These are phyloP conservation scores for Lichenostomus cassidix DNA, from an alignment of 2,113 vertebrate species.

Conservation along the genomic window DNA sequence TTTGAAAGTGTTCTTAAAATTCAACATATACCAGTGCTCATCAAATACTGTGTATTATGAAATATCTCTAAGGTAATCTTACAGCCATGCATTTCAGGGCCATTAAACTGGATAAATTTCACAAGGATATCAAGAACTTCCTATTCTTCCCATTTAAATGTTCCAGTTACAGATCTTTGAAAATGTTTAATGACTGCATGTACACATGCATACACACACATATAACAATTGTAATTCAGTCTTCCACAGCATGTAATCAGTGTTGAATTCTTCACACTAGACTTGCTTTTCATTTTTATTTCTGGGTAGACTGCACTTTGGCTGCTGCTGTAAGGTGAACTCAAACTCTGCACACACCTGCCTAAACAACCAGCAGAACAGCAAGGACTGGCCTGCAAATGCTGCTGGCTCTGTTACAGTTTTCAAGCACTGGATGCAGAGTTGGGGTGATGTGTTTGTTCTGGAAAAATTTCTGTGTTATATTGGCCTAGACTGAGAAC, in stretches of 20 bases:
- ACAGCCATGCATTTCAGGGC: neutral
- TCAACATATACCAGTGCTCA: neutral
- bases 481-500: neutral
- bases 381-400: neutral
- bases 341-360: neutral
- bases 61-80: neutral
- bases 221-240: neutral
- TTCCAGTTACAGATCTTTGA: neutral
- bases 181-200: neutral
- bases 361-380: neutral
- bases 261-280: neutral
- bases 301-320: neutral
- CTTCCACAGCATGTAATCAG: neutral
- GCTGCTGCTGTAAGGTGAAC: neutral
- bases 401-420: neutral
- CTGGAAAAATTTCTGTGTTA: neutral
- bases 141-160: neutral
- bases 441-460: accelerated
- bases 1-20: neutral
- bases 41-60: neutral
- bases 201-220: neutral
- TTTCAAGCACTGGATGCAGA: neutral
- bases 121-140: neutral
- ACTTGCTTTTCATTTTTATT: neutral
- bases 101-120: accelerated